Percentiles rank a stretch among this genome's conserved stretches.
Conservation (phyloP, 2,797 vertebrate genomes). For the Masticophis lateralis region DNA sequence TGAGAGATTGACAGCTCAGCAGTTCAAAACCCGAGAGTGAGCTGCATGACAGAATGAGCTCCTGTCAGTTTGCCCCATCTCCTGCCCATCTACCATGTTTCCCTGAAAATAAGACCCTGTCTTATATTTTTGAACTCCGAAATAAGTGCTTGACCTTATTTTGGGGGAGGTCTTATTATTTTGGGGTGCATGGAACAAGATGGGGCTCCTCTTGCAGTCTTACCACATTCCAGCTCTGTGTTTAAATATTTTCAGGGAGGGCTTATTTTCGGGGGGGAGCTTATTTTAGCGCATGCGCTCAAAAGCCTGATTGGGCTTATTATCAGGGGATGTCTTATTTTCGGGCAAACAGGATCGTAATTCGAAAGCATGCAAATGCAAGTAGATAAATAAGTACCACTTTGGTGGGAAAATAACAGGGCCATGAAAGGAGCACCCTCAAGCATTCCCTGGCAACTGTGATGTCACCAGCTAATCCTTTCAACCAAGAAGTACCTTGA, state of each 20-base stretch:
- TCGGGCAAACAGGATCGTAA: neutral
- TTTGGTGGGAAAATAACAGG: neutral
- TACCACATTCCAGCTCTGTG: too few relatives aligned
- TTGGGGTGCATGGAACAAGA: too few relatives aligned
- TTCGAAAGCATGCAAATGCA: neutral
- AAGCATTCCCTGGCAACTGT: neutral
- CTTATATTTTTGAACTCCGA: too few relatives aligned
- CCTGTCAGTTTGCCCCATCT: neutral
- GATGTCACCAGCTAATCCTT: neutral
- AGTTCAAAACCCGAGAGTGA: neutral
- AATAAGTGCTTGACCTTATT: too few relatives aligned
- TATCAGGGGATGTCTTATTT: too few relatives aligned
- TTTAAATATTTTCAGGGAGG: too few relatives aligned
- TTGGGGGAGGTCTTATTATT: too few relatives aligned
- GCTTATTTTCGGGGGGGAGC: too few relatives aligned
- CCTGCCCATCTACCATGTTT: neutral
- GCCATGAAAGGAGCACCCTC: neutral
- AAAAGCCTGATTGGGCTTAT: too few relatives aligned
- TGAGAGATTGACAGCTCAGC: neutral
- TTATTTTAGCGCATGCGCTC: too few relatives aligned
- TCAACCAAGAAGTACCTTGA: neutral
- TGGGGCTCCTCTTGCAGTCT: too few relatives aligned
- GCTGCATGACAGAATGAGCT: neutral
- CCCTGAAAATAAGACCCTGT: too few relatives aligned
- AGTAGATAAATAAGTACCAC: neutral